phyloP scores from a whole-genome alignment of 2,888 invertebrate species.

The Lingula anatina region DNA sequence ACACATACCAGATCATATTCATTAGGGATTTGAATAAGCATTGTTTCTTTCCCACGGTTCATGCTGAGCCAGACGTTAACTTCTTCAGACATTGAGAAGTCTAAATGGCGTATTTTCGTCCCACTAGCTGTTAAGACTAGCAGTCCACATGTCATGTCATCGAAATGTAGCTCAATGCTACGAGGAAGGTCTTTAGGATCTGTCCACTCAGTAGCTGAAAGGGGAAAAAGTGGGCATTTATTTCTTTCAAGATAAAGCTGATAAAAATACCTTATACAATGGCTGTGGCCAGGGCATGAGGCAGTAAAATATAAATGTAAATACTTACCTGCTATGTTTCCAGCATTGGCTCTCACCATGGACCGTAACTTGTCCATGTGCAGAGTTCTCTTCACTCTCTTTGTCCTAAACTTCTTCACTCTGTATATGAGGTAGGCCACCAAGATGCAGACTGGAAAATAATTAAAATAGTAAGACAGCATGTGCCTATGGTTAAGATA shows the following conservation, averaged over 20 bases:
- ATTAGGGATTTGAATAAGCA: slow-evolving; percentile 35
- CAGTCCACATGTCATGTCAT: slow-evolving; percentile 17
- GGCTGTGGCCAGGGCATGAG: too few relatives aligned
- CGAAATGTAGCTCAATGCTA: slow-evolving; percentile 28
- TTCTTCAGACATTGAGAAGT: slow-evolving; percentile 17
- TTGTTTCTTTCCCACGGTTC: slow-evolving; percentile 30
- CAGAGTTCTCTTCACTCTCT: slow-evolving; percentile 14
- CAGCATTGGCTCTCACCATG: neutral
- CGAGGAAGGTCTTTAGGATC: slow-evolving; percentile 23
- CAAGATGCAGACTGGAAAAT: slow-evolving; percentile 31
- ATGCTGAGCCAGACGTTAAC: slow-evolving; percentile 25
- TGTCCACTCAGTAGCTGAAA: slow-evolving; percentile 31
- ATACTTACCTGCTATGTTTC: neutral
- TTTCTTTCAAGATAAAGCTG: too few relatives aligned
- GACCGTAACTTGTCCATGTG: too few relatives aligned
- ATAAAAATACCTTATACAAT: too few relatives aligned
- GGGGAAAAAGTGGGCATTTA: too few relatives aligned
- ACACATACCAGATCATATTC: slow-evolving; percentile 45
- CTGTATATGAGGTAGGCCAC: slow-evolving; percentile 28
- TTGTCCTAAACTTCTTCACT: slow-evolving; percentile 26
- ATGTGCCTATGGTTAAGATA: too few relatives aligned
- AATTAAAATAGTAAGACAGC: too few relatives aligned
- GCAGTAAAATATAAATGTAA: neutral
- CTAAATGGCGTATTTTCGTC: slow-evolving; percentile 24
- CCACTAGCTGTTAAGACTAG: slow-evolving; percentile 24